Evolutionary conservation across 2,888 invertebrate genomes (phyloP).

Genomic region (Oscheius sp.): DNA sequence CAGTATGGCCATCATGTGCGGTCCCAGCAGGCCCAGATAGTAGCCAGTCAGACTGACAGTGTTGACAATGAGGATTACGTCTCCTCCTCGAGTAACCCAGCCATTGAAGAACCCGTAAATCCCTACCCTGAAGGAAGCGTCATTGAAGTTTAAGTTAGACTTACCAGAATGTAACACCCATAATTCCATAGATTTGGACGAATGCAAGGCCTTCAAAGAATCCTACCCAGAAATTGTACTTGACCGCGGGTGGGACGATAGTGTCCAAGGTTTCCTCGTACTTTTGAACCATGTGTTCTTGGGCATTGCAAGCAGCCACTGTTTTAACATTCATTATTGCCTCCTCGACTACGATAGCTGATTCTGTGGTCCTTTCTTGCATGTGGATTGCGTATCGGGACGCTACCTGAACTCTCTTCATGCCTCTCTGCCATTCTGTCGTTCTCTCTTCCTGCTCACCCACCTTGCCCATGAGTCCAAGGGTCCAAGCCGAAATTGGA

Average conservation of each 20-base stretch:
- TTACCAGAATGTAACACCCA: conserved; percentile 53
- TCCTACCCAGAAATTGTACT: conserved; percentile 52
- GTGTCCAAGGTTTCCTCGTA: conserved; percentile 7
- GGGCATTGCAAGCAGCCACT: conserved; percentile 57
- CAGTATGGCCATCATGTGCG: conserved; percentile 47
- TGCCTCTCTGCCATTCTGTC: background rate
- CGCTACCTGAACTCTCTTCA: conserved; percentile 16
- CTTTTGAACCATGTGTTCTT: conserved; percentile 48
- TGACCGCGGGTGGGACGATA: conserved; percentile 1
- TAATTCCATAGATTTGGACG: conserved; percentile 51
- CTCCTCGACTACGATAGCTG: conserved; percentile 49
- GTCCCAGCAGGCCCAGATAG: conserved; percentile 50
- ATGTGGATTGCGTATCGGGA: conserved; percentile 36
- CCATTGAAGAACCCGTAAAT: conserved; percentile 49
- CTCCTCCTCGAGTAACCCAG: conserved; percentile 46
- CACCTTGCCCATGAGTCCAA: conserved; percentile 52
- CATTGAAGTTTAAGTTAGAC: background rate
- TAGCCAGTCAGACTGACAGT: conserved; percentile 55
- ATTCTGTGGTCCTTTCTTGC: conserved; percentile 40
- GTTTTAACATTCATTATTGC: conserved; percentile 52
- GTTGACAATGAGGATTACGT: conserved; percentile 54
- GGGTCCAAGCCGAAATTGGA: conserved; percentile 50
- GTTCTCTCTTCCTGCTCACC: background rate
- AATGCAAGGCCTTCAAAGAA: conserved; percentile 57
- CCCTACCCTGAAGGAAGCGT: conserved; percentile 42